Percentiles rank a stretch among this genome's conserved stretches.
Conservation (phyloP, 2,797 vertebrate genomes). For the Paramormyrops hopkinsi region DNA sequence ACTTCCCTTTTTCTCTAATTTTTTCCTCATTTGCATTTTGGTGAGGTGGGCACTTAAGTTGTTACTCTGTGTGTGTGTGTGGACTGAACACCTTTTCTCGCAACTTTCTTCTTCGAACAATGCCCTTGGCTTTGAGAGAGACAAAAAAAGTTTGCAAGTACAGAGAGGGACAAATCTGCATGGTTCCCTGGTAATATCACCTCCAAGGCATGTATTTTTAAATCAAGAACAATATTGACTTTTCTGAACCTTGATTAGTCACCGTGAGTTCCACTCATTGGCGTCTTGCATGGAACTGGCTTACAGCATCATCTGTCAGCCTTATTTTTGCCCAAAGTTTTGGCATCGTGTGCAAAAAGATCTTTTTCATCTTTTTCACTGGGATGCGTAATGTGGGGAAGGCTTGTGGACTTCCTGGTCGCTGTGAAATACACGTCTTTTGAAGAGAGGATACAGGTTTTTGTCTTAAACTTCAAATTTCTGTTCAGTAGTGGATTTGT, state of each 20-base stretch:
- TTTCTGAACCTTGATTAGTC: background rate
- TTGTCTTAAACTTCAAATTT: background rate
- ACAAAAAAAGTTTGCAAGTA: background rate
- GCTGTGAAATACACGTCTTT: background rate
- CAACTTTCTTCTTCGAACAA: background rate
- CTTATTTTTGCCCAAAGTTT: background rate
- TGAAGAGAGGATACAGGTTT: background rate
- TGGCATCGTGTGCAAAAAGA: background rate
- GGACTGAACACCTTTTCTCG: background rate
- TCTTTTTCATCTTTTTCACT: background rate
- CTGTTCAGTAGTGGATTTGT: background rate
- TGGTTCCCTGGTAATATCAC: background rate
- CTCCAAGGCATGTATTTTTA: background rate
- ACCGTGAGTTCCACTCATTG: background rate
- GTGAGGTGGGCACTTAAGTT: background rate
- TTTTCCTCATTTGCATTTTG: background rate
- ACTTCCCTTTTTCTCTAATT: background rate
- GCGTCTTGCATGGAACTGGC: background rate
- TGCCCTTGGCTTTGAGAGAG: background rate
- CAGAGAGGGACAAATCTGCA: background rate
- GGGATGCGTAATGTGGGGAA: background rate
- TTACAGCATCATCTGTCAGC: background rate
- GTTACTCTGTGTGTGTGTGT: background rate
- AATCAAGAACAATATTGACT: conserved; percentile 4
- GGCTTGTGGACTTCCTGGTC: background rate